Base-by-base conservation (phyloP, 2,888 invertebrate genomes). In the Mystacides longicornis region DNA sequence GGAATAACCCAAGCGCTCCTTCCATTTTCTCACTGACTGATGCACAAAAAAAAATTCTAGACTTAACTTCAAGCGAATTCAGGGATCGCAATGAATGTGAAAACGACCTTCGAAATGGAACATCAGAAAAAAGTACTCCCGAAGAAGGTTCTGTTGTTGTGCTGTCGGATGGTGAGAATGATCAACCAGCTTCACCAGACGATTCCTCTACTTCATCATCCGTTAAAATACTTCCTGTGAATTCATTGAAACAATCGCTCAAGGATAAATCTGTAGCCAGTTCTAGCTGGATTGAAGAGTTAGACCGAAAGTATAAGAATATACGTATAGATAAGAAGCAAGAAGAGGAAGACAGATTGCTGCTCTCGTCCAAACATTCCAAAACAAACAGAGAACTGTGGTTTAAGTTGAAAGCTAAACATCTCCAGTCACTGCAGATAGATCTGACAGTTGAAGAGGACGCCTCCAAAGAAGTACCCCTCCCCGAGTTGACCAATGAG, bases 401-500 rank as follows among this genome's bases (percentile, higher is more conserved):
- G 67, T 64, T 73, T 65, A 66, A 73, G 60, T 67, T 72, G 63
- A 64, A 78, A 67, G 66, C 75, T 66, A 68, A 75, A 63, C 69
- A 72, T 69, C 46, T 75, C 46, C 75, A 76, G 58, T 66, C 74
- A 67, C 72, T 73, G 67, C 63, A 69, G 59, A 77, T 64, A 61
- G 82, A 66, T 61, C 81, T 58, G 19, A 52, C 48, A n/a, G 48
- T 52, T 33, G 48, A 55, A 5, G 70, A 76, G 67, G 69, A 69
- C 65, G 59, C 71, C 63, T 67, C 79, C 67, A 72, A 81, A 67
- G 71, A 69, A 47, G 71, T 78, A 0, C 68, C 71, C 61, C 69
- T 86, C 37, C 81, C 85, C 0, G 78, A 81, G 51, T 69, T 92
- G n/a, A 85, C 85, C 0, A 73, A 78, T 0, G 83, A 85, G 23